Conservation (phyloP, 2,113 vertebrate genomes). For the Nesogale talazaci region DNA sequence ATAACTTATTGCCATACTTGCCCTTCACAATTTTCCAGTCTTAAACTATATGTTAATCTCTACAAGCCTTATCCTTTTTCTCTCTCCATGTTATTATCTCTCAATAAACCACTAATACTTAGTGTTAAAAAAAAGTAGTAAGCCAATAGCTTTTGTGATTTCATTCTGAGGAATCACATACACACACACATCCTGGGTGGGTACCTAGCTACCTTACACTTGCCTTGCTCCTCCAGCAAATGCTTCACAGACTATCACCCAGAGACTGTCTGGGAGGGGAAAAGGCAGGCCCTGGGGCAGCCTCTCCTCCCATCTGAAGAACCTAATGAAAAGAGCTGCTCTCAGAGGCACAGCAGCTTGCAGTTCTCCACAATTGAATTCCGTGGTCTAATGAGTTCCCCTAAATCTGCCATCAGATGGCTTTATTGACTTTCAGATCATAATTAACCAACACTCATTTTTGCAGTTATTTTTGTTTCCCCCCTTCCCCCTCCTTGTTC, state of each 20-base stretch:
- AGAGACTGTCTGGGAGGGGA: background rate
- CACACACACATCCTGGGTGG: background rate
- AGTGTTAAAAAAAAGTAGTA: background rate
- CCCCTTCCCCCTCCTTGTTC: constrained; percentile 30
- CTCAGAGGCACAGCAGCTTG: constrained; percentile 81
- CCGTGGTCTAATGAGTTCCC: constrained; percentile 86
- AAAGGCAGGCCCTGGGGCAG: constrained; percentile 59
- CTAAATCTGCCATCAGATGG: constrained; percentile 89
- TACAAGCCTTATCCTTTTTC: too few relatives aligned
- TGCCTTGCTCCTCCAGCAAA: background rate
- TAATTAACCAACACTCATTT: constrained; percentile 86
- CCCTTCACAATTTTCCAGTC: too few relatives aligned
- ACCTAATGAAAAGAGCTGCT: constrained; percentile 83
- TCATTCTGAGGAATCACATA: constrained; percentile 43
- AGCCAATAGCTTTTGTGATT: background rate
- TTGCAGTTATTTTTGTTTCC: constrained; percentile 76
- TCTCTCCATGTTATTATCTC: too few relatives aligned
- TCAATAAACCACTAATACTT: too few relatives aligned
- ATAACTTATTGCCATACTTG: too few relatives aligned
- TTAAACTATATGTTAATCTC: too few relatives aligned
- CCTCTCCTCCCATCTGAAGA: constrained; percentile 82
- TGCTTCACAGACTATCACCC: constrained; percentile 3
- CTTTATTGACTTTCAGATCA: constrained; percentile 87
- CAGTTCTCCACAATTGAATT: constrained; percentile 80
- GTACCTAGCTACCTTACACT: background rate